Base-by-base conservation (phyloP, 2,113 vertebrate genomes). In the Cephalopholis sonnerati region DNA sequence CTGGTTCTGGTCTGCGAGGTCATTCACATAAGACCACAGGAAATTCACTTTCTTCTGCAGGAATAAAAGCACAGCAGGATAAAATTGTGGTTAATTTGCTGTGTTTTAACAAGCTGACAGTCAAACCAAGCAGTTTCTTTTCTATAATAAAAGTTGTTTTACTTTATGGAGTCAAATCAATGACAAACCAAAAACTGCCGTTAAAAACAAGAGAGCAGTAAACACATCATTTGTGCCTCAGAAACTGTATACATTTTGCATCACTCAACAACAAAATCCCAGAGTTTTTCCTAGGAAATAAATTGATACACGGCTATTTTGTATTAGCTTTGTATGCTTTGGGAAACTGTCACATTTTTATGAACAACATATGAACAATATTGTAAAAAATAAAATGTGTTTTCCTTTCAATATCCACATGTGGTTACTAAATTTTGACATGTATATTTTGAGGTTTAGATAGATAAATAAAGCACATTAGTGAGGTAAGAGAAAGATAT, bases 1-100 rank as follows among this genome's bases (percentile, higher is more conserved):
- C 85, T 87, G 87, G 72, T 92, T 96, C 89, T 94, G 87, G 65
- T 94, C 84, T 82, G 81, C 83, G 50, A 93, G 79, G 79, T 93
- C 32, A 78, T 89, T 87, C 83, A 93, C 66, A 54, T 78, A 92
- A 36, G 92, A 93, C 74, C 77, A 65, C 87, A 94, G 87, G 54
- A 94, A 71, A 72, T 57, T 65, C 78, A 93, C 81, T 86, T 91
- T 91, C 36, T 86, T 89, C 93, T 89, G 59, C 71, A 91, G 83
- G 50, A 88, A 93, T 8, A 86, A 89, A 18, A 92, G 67, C 36
- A 81, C 54, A 82, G 27, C 44, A 46, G 50, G 62, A 83, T 83
- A 50, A 77, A 72, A 82, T 27, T 18, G 39, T 57, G 18, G 68
- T 59, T 80, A 65, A 63, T 67, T 51, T 50, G 32, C 12, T 59